These are phyloP conservation scores for Periophthalmodon schlosseri DNA, from an alignment of 2,113 vertebrate genomes.

Conservation along the genomic window DNA sequence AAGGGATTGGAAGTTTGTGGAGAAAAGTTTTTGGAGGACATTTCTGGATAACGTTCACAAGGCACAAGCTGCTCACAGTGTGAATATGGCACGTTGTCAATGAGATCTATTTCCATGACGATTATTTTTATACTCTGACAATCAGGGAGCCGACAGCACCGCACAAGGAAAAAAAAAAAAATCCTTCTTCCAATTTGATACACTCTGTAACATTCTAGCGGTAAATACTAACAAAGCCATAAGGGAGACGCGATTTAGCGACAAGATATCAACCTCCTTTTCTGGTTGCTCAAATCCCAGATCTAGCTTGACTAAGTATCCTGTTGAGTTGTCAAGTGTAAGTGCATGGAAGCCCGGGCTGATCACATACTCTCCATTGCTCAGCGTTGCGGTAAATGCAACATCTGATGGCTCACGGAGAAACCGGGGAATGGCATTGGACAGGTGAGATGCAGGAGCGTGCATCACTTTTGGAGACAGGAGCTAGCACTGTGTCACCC, in stretches of 20 bases:
- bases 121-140: conserved; percentile 81
- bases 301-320: conserved; percentile 60
- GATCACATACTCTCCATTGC: conserved; percentile 74
- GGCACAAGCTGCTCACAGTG: conserved; percentile 91
- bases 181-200: conserved; percentile 68
- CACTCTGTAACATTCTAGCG: conserved; percentile 67
- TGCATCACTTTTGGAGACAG: conserved; percentile 74
- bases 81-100: conserved; percentile 91
- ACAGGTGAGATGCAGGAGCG: conserved; percentile 79
- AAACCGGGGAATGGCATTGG: conserved; percentile 66
- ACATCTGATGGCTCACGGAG: conserved; percentile 79
- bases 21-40: conserved; percentile 82
- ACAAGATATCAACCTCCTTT: conserved; percentile 65
- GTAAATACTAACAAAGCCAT: conserved; percentile 67
- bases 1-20: conserved; percentile 77
- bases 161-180: conserved; percentile 56
- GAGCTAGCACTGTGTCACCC: conserved; percentile 77
- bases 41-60: conserved; percentile 83
- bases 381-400: conserved; percentile 80
- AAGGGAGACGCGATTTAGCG: conserved; percentile 61
- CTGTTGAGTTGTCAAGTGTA: conserved; percentile 69
- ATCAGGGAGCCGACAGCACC: conserved; percentile 74
- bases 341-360: conserved; percentile 58
- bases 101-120: conserved; percentile 89
- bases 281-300: conserved; percentile 48